phyloP scores from a whole-genome alignment of 2,797 vertebrate species.

The Octomys mimax region DNA sequence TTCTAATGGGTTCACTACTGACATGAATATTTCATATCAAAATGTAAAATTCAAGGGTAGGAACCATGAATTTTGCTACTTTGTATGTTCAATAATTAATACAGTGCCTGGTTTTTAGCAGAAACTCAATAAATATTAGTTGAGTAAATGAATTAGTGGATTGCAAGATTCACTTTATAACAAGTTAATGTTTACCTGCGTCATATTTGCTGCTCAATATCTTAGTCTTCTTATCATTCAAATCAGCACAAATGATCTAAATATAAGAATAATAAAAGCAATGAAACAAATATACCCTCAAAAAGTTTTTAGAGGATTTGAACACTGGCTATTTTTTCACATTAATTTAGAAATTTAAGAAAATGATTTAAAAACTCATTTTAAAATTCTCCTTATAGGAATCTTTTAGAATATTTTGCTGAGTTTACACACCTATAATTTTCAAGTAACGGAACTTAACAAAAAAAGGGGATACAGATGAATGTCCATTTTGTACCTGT shows the following conservation, averaged over 20 bases:
- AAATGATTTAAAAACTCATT: slow-evolving; percentile 44
- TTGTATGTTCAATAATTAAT: slow-evolving; percentile 24
- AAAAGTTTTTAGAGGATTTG: slow-evolving; percentile 53
- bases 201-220: background rate
- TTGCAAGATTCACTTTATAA: slow-evolving; percentile 41
- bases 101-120: background rate
- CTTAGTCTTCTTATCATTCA: background rate
- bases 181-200: slow-evolving; percentile 56
- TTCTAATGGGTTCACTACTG: background rate
- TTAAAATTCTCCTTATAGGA: background rate
- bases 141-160: background rate
- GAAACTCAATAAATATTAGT: slow-evolving; percentile 24
- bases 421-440: too few relatives aligned
- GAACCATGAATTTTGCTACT: slow-evolving; percentile 13
- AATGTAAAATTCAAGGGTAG: slow-evolving; percentile 27
- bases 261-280: slow-evolving; percentile 65
- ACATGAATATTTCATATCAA: background rate
- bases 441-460: too few relatives aligned
- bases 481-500: too few relatives aligned
- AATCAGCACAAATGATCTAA: background rate
- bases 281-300: background rate
- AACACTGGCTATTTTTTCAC: slow-evolving; percentile 43
- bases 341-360: slow-evolving; percentile 34
- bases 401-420: too few relatives aligned
- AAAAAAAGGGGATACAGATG: too few relatives aligned